phyloP scores from a whole-genome alignment of 2,888 invertebrate species.

The Pteria penguin region DNA sequence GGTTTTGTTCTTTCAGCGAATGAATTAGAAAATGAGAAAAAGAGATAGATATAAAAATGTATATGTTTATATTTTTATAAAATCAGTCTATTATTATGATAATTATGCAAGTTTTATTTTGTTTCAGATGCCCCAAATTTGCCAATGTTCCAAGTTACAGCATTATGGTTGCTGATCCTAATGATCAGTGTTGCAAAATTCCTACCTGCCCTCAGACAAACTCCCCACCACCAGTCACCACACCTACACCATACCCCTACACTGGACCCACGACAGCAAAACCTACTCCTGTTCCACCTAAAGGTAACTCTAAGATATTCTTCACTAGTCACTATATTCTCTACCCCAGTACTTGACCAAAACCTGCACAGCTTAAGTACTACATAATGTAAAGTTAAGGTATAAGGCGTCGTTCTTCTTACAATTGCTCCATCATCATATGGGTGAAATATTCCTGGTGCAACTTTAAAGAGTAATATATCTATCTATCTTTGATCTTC shows the following conservation, averaged over 20 bases:
- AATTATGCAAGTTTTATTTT: background rate
- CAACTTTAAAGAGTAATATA: no score
- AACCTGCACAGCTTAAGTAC: background rate
- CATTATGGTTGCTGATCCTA: constrained; percentile 62
- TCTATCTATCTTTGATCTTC: no score
- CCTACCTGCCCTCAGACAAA: constrained; percentile 35
- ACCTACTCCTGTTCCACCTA: constrained; percentile 28
- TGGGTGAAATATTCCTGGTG: no score
- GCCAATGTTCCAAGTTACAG: constrained; percentile 52
- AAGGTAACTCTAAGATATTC: constrained; percentile 32
- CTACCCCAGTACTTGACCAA: background rate
- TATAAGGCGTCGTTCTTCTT: no score
- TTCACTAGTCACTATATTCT: background rate
- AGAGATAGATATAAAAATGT: no score
- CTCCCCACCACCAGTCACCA: constrained; percentile 37
- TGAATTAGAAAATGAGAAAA: no score
- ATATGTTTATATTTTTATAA: background rate
- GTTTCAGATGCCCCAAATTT: constrained; percentile 47
- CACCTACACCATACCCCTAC: background rate
- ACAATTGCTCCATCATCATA: no score
- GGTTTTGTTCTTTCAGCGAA: no score
- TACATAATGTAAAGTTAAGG: no score
- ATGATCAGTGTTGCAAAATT: constrained; percentile 62
- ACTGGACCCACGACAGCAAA: constrained; percentile 34
- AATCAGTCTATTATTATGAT: background rate